Conservation (phyloP, 2,113 vertebrate genomes). For the Apteryx mantelli region DNA sequence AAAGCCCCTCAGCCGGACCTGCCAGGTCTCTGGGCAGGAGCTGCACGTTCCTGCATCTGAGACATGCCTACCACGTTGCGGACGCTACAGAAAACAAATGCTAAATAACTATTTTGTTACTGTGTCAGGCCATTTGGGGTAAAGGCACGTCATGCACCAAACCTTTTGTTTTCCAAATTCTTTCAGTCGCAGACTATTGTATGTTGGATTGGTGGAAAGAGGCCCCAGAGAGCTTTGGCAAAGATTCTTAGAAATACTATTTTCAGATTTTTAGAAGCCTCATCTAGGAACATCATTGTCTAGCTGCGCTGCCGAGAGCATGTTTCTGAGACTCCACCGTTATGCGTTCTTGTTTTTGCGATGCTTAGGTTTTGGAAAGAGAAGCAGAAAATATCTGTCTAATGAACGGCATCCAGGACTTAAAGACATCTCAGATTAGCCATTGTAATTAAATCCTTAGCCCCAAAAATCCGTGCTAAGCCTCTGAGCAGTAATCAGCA, state of each 20-base stretch:
- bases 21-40: background rate
- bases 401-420: slow-evolving; percentile 37
- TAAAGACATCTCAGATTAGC: slow-evolving; percentile 39
- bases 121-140: background rate
- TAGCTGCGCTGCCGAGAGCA: background rate
- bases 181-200: background rate
- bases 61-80: background rate
- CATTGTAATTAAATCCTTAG: slow-evolving; percentile 44
- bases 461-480: slow-evolving; percentile 35
- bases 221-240: background rate
- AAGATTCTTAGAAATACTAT: background rate
- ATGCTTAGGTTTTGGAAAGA: slow-evolving; percentile 38
- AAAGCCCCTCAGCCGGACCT: background rate
- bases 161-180: background rate
- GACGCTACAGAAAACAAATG: background rate
- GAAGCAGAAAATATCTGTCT: slow-evolving; percentile 42
- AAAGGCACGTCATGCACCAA: background rate
- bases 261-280: background rate
- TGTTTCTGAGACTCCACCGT: background rate
- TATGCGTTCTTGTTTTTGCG: background rate
- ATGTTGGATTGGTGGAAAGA: background rate
- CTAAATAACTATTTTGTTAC: background rate
- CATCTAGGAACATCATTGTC: background rate
- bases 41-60: background rate
- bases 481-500: background rate